Conservation (phyloP, 2,888 invertebrate genomes). For the Steromphala cineraria region DNA sequence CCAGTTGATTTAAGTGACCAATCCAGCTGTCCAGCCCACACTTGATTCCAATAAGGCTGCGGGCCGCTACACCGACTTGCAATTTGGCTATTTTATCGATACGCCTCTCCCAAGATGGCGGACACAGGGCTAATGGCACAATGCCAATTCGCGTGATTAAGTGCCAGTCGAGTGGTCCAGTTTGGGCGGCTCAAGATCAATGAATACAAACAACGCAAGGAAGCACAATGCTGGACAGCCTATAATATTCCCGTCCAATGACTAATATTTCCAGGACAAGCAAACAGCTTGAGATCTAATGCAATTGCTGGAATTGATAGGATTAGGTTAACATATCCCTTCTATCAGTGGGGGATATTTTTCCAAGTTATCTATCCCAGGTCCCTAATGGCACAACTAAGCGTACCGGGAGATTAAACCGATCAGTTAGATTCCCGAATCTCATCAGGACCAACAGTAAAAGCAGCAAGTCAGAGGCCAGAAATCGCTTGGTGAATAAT, state of each 20-base stretch:
- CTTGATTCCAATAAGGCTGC: conserved; percentile 11
- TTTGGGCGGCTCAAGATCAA: conserved; percentile 1
- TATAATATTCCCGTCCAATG: conserved; percentile 7
- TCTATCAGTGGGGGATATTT: background rate
- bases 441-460: background rate
- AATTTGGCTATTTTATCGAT: conserved; percentile 10
- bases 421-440: background rate
- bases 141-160: conserved; percentile 14
- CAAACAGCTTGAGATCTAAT: conserved; percentile 4
- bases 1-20: conserved; percentile 20
- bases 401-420: conserved; percentile 3
- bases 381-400: conserved; percentile 10
- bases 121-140: conserved; percentile 17
- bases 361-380: background rate
- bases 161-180: background rate
- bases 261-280: conserved; percentile 5
- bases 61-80: background rate
- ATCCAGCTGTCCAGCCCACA: background rate
- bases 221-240: background rate
- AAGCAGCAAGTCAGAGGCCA: background rate
- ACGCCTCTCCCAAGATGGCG: conserved; percentile 4
- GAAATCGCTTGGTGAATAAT: conserved; percentile 3
- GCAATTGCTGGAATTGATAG: conserved; percentile 4
- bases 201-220: background rate
- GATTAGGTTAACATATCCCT: conserved; percentile 3